Evolutionary conservation across 2,888 invertebrate species (phyloP).

Genomic region (Sarcophaga variegata): DNA sequence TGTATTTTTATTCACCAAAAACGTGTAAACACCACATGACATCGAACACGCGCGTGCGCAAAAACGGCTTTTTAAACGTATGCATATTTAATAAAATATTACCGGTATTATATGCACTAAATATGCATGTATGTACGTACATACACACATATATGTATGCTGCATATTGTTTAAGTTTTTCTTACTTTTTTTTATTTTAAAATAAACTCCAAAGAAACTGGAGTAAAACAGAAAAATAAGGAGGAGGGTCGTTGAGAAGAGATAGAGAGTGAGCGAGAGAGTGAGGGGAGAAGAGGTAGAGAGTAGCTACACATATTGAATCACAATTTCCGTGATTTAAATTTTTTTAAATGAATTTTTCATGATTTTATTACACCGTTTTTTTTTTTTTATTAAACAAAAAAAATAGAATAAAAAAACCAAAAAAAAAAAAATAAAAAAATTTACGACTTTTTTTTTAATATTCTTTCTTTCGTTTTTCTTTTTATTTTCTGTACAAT

Average conservation of each 20-base stretch:
- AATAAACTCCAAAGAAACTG: too few species aligned
- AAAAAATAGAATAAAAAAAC: neutral
- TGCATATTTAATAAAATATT: conserved; percentile 62
- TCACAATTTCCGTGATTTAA: conserved; percentile 69
- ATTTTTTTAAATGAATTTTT: conserved; percentile 3
- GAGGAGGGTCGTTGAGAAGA: conserved; percentile 2
- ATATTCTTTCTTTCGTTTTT: conserved; percentile 29
- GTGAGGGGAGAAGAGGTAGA: neutral
- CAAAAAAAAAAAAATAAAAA: too few species aligned
- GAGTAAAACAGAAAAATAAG: neutral
- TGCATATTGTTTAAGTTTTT: neutral
- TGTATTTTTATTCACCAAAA: conserved; percentile 37
- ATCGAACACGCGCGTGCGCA: conserved; percentile 70
- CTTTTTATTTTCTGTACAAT: conserved; percentile 56
- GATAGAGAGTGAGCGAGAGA: neutral
- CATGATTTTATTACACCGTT: conserved; percentile 51
- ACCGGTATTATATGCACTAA: conserved; percentile 11
- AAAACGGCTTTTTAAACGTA: conserved; percentile 21
- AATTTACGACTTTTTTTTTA: neutral
- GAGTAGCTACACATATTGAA: conserved; percentile 37
- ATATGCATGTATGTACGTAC: conserved; percentile 34
- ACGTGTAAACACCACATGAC: conserved; percentile 70
- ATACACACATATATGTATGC: too few species aligned
- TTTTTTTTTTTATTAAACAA: neutral
- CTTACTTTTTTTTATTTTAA: too few species aligned